Base-by-base conservation (phyloP, 1,140 invertebrate genomes). In the Drosophila parabipectinata region DNA sequence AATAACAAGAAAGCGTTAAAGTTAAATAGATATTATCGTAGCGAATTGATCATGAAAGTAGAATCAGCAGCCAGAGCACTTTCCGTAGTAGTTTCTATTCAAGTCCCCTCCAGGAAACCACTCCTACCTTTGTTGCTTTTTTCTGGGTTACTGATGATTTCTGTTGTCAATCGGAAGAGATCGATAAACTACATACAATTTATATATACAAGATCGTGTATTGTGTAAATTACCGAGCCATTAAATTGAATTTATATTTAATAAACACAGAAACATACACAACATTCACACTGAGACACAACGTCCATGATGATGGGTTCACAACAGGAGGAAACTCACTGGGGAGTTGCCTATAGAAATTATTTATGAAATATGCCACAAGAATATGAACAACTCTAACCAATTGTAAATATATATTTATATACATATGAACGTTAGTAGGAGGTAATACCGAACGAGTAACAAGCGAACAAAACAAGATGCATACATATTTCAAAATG, bases 201-300 rank as follows among this genome's bases (percentile, higher is more conserved):
- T 79, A 72, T 77, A 83, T 88, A 88, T 83, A 73, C 83, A 69
- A 71, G 34, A 68, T 54, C 71, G 79, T 79, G 72, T 83, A 87
- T 87, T 87, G 58, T 88, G 79, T 88, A 88, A 88, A 89, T 90
- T 90, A 90, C 87, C 87, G 87, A 90, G 87, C 87, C 87, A 90
- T 87, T 90, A 90, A 90, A 90, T 90, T 90, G 87, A 90, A 90
- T 90, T 90, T 90, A 90, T 90, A 87, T 87, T 88, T 82, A 85
- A 77, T 50, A 77, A 71, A 77, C 45, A 71, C 44, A 67, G 24
- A 50, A 15, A 28, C 26, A 78, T 39, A 59, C 62, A 18, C 18
- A 18, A 18, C 18, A 66, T 51, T 64, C 57, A 64, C 37, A 72
- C 60, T 53, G 44, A 73, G 54, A 48, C 52, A 81, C 78, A 69